Evolutionary conservation across 2,888 invertebrate species (phyloP).

Genomic region (Zygaena filipendulae): DNA sequence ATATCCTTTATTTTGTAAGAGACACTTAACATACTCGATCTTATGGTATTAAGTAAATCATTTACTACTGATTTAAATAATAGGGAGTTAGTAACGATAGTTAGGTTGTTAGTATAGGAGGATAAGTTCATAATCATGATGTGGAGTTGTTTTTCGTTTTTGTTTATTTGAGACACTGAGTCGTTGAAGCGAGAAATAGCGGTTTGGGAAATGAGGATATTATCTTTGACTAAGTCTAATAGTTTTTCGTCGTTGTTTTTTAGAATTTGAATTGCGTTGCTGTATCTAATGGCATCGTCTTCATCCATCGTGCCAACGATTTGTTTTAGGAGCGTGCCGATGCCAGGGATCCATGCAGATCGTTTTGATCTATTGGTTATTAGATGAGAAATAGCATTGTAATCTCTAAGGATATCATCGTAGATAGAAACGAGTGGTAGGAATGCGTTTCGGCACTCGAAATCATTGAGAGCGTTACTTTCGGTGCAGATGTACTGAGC

Average conservation of each 20-base stretch:
- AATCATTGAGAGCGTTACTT: too few relatives aligned
- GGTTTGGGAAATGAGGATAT: constrained; percentile 1
- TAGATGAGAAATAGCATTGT: constrained; percentile 1
- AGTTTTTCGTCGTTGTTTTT: not conserved
- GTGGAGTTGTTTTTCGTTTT: too few relatives aligned
- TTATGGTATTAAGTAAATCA: too few relatives aligned
- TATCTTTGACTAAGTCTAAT: constrained; percentile 2
- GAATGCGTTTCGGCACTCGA: too few relatives aligned
- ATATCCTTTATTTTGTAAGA: constrained; percentile 5
- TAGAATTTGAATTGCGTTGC: not conserved
- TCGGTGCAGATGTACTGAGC: too few relatives aligned
- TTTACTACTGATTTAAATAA: too few relatives aligned
- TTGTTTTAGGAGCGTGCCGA: constrained; percentile 1
- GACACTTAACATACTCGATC: constrained; percentile 2
- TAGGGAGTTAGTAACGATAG: too few relatives aligned
- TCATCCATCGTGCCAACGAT: constrained; percentile 5
- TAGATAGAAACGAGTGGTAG: too few relatives aligned
- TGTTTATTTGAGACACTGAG: too few relatives aligned
- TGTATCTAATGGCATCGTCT: constrained; percentile 2
- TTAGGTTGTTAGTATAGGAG: too few relatives aligned
- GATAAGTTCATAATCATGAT: too few relatives aligned
- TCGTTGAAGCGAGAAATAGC: too few relatives aligned
- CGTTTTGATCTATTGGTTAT: not conserved
- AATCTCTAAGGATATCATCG: constrained; percentile 1
- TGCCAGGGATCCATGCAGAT: constrained; percentile 1